These are phyloP conservation scores for Coregonus sp. DNA, from an alignment of 2,797 vertebrate species.

Conservation along the genomic window DNA sequence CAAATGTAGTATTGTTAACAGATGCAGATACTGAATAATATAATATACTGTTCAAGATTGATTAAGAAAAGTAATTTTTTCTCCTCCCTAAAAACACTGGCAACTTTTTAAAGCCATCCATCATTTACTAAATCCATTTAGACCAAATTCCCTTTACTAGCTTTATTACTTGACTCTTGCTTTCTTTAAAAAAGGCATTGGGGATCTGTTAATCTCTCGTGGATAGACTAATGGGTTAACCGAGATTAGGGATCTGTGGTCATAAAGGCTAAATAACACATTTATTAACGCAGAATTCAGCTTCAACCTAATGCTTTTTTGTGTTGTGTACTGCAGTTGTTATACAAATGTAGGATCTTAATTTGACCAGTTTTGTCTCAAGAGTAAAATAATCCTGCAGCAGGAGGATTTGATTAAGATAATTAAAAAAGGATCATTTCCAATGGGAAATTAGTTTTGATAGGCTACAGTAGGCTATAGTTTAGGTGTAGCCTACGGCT, in stretches of 20 bases:
- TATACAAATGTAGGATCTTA: not conserved
- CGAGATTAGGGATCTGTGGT: not conserved
- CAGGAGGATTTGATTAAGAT: too few relatives aligned
- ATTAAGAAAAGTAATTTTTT: too few relatives aligned
- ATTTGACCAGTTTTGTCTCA: too few relatives aligned
- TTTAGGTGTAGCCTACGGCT: too few relatives aligned
- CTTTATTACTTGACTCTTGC: not conserved
- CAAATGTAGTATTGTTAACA: slow-evolving; percentile 37
- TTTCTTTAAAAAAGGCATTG: not conserved
- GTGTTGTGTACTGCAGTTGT: not conserved
- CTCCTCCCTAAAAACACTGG: too few relatives aligned
- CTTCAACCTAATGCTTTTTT: not conserved
- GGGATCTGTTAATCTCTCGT: too few relatives aligned
- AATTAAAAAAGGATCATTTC: too few relatives aligned
- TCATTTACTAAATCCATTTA: not conserved
- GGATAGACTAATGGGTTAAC: too few relatives aligned
- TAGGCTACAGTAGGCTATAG: too few relatives aligned
- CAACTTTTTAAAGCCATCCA: not conserved
- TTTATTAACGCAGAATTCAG: not conserved
- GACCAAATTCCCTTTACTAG: too few relatives aligned
- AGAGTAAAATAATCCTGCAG: too few relatives aligned
- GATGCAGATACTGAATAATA: slow-evolving; percentile 34
- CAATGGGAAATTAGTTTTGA: too few relatives aligned
- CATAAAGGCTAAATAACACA: not conserved
- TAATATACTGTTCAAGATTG: not conserved